A percentile compares a stretch with the other conserved stretches of the same genome.
These are phyloP conservation scores for Linnaemya tessellans DNA, from an alignment of 2,888 invertebrate genomes.

Conservation along the genomic window DNA sequence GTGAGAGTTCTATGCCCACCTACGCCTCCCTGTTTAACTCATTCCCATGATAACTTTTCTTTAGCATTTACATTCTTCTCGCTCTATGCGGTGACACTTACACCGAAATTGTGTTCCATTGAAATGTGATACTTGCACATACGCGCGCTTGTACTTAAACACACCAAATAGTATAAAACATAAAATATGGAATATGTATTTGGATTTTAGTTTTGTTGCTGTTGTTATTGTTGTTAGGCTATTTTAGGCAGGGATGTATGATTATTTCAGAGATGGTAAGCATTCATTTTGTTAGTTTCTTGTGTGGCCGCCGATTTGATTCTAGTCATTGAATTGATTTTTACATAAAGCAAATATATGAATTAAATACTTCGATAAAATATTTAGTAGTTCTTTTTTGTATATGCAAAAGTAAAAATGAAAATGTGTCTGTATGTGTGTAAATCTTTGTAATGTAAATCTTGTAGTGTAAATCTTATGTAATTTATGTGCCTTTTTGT, in stretches of 20 bases:
- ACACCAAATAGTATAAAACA: neutral
- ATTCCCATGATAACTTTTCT: slow-evolving; percentile 6
- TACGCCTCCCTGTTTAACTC: neutral
- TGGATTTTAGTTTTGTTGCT: slow-evolving; percentile 35
- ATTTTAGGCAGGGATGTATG: neutral
- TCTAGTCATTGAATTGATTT: too few relatives aligned
- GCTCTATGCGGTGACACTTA: slow-evolving; percentile 67
- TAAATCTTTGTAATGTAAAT: too few relatives aligned
- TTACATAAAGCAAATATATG: neutral
- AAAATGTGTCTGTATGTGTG: too few relatives aligned
- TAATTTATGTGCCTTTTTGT: too few relatives aligned
- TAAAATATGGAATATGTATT: neutral
- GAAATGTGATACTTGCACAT: slow-evolving; percentile 62
- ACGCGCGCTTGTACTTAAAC: neutral
- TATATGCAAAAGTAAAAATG: too few relatives aligned
- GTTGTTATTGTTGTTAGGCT: slow-evolving; percentile 1
- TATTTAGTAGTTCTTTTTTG: too few relatives aligned
- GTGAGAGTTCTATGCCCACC: neutral
- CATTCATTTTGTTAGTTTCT: neutral
- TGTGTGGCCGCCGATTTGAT: too few relatives aligned
- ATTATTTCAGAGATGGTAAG: neutral
- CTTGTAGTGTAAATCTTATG: too few relatives aligned
- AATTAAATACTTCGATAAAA: too few relatives aligned
- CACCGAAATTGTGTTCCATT: slow-evolving; percentile 62
- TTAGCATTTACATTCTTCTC: slow-evolving; percentile 61